phyloP scores from a whole-genome alignment of 1,140 invertebrate genomes.

The Zophobas atratus region DNA sequence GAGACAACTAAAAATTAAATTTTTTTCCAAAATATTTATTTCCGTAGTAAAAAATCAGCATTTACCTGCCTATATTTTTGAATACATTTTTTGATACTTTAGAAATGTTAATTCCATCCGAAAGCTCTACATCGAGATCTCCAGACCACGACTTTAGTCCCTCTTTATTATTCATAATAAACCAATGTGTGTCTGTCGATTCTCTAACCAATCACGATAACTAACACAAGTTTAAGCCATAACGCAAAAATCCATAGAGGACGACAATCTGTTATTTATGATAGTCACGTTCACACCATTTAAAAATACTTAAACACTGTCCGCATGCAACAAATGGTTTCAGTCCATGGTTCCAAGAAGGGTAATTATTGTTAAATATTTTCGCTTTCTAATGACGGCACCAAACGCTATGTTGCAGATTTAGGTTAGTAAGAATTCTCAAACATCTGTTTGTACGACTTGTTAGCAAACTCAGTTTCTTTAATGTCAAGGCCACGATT shows the following conservation, averaged over 20 bases:
- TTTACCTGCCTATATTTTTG: no score
- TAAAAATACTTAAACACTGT: constrained; percentile 29
- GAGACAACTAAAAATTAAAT: no score
- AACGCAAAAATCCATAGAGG: neutral
- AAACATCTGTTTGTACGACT: constrained; percentile 37
- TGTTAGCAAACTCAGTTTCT: constrained; percentile 43
- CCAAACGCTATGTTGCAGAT: constrained; percentile 52
- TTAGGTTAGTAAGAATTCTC: constrained; percentile 58
- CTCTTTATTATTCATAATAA: no score
- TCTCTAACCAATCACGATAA: no score
- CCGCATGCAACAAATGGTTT: constrained; percentile 22
- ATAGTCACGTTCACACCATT: constrained; percentile 28
- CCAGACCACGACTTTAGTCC: no score
- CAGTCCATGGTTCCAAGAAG: constrained; percentile 59
- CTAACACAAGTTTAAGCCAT: no score
- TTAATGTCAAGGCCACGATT: constrained; percentile 47
- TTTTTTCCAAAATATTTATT: no score
- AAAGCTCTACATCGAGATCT: no score
- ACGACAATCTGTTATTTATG: constrained; percentile 9
- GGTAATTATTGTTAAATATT: constrained; percentile 65
- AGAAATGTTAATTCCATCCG: no score
- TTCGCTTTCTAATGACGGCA: constrained; percentile 64
- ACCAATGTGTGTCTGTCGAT: no score
- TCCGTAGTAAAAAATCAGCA: no score
- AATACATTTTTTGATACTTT: no score